Percentiles rank a stretch among this genome's conserved stretches.
phyloP scores from a whole-genome alignment of 2,888 invertebrate genomes.

The Lymantria dispar region DNA sequence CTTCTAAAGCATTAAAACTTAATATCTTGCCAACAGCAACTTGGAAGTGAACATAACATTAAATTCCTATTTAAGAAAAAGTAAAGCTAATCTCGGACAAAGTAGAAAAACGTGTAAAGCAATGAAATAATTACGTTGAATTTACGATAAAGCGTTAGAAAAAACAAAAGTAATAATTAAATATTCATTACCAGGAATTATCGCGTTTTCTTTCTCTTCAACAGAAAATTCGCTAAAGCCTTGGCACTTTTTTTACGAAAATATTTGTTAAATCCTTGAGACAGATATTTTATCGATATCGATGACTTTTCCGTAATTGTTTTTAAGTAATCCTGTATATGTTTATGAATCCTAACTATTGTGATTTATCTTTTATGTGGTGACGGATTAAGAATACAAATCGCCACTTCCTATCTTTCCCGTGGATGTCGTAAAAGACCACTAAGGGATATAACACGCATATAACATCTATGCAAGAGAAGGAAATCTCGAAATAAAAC shows the following conservation, averaged over 20 bases:
- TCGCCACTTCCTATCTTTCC: too few species aligned
- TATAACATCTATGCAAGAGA: too few species aligned
- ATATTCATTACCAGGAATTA: constrained; percentile 73
- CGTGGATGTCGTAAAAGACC: too few species aligned
- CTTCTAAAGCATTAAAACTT: constrained; percentile 1
- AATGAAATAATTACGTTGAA: constrained; percentile 64
- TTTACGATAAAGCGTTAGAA: constrained; percentile 52
- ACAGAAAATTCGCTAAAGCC: constrained; percentile 41
- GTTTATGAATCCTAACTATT: too few species aligned
- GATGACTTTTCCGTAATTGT: constrained; percentile 28
- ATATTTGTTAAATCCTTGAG: constrained; percentile 21
- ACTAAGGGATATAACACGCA: too few species aligned
- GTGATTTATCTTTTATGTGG: too few species aligned
- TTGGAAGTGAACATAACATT: constrained; percentile 15
- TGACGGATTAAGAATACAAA: too few species aligned
- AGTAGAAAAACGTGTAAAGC: constrained; percentile 62
- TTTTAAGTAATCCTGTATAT: too few species aligned
- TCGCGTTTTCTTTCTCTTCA: constrained; percentile 53
- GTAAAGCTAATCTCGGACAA: constrained; percentile 31
- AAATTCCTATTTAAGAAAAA: constrained; percentile 20
- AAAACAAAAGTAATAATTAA: constrained; percentile 69
- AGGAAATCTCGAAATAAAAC: too few species aligned
- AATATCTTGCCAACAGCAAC: constrained; percentile 1
- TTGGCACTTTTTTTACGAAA: constrained; percentile 39
- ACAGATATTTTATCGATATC: constrained; percentile 37